These are phyloP conservation scores for Oceanites oceanicus DNA, from an alignment of 2,113 vertebrate genomes.

Conservation along the genomic window DNA sequence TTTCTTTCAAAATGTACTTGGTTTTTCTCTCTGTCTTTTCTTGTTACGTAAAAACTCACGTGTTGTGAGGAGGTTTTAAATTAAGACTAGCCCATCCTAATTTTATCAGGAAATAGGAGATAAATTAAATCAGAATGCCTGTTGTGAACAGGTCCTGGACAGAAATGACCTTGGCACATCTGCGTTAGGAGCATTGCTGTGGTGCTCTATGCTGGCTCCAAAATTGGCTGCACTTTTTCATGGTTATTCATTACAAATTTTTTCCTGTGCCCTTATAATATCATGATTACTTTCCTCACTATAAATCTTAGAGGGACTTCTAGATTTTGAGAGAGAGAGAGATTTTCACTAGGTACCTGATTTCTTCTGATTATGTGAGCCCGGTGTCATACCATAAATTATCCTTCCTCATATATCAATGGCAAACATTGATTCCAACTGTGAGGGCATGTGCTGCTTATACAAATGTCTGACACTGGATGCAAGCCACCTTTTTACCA, in stretches of 20 bases:
- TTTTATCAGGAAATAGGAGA: neutral
- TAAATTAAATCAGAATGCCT: neutral
- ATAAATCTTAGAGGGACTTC: neutral
- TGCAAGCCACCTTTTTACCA: conserved; percentile 41
- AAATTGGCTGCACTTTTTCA: neutral
- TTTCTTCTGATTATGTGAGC: neutral
- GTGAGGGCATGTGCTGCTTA: conserved; percentile 28
- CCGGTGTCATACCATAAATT: neutral
- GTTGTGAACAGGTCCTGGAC: neutral
- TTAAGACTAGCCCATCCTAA: neutral
- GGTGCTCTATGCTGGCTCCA: neutral
- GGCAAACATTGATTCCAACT: conserved; percentile 50
- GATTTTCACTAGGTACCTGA: neutral
- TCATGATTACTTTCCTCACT: neutral
- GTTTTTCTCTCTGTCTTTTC: neutral
- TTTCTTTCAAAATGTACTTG: neutral
- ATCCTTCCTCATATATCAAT: conserved; percentile 26
- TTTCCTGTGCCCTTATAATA: neutral
- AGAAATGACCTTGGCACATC: neutral
- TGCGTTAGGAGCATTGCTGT: neutral
- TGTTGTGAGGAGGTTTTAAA: neutral
- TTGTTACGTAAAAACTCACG: neutral
- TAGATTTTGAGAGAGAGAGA: neutral
- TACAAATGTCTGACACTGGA: conserved; percentile 26
- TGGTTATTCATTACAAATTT: neutral